Base-by-base conservation (phyloP, 2,797 vertebrate species). In the Platyrinchus mystaceus region DNA sequence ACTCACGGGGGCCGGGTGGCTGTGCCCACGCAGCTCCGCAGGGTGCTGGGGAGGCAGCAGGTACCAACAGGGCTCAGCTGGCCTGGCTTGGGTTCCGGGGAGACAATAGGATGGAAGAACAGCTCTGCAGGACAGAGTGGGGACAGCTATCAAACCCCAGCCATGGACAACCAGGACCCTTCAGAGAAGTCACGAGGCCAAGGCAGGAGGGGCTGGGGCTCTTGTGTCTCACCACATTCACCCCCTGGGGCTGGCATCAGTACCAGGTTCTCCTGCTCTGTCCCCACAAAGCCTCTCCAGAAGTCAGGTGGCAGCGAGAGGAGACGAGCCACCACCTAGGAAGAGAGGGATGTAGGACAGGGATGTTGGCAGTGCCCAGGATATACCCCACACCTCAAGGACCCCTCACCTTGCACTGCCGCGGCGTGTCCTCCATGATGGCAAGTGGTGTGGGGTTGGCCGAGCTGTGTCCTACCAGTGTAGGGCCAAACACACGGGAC, bases 401-500 rank as follows among this genome's bases (percentile, higher is more conserved):
- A 46, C 4, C 3, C 30, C 84, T 69, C 64, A 99, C 99, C 97
- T 97, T 98, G 75, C 96, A 97, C 85, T 99, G 98, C 12, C 93
- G 96, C 2, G 97, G 98, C 0, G 98, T 98, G 95, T 99, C 98
- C 83, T 97, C 98, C 98, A 99, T 94, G 69, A 99, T 98, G 79
- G 97, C 93, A 0, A 98, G 94, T 0, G 98, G 98, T 1, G 98
- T 97, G 3, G 99, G 99, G 26, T 98, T 98, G 7, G 98, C 80
- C 3, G 97, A 97, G 60, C 98, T 85, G 5, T 99, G 97, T 53
- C 98, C 99, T 18, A 99, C 98, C 6, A 99, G 92, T 0, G 98
- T 99, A 2, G 99, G 99, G 22, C 98, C 99, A 76, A 99, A 99
- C 36, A 99, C 98, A 1, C 98, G 96, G 22, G 98, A 97, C 92